phyloP scores from a whole-genome alignment of 2,113 vertebrate species.

The Marcusenius ussheri region DNA sequence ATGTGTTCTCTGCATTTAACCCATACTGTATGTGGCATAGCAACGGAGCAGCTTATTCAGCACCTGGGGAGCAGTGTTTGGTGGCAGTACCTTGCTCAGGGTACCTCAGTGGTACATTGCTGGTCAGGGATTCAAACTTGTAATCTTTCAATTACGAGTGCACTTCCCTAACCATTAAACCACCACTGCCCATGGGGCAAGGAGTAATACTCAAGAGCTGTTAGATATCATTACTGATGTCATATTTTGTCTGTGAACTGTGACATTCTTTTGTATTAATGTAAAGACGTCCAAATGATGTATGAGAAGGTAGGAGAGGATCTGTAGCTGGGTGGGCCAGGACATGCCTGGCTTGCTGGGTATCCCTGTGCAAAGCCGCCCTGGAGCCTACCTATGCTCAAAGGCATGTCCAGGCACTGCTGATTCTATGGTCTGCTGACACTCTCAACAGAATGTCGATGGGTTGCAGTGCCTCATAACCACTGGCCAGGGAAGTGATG shows the following conservation, averaged over 20 bases:
- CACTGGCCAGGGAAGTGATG: neutral
- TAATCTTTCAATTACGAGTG: no score
- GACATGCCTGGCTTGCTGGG: neutral
- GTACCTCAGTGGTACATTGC: no score
- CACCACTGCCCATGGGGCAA: no score
- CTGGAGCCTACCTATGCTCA: neutral
- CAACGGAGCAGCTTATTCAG: no score
- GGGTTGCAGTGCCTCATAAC: neutral
- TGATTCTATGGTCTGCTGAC: neutral
- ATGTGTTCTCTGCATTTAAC: no score
- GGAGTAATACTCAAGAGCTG: neutral
- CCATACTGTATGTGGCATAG: no score
- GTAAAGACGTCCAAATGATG: neutral
- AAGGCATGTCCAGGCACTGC: constrained; percentile 11
- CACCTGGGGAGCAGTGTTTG: no score
- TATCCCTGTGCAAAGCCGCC: neutral
- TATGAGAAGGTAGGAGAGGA: neutral
- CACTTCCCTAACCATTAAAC: no score
- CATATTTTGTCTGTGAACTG: neutral
- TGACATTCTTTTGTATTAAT: neutral
- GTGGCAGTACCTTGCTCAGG: no score
- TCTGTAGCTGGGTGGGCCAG: neutral
- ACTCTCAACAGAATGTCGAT: neutral
- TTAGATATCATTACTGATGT: neutral
- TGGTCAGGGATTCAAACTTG: no score